These are phyloP conservation scores for Solenopsis invicta DNA, from an alignment of 1,140 invertebrate species.

Conservation along the genomic window DNA sequence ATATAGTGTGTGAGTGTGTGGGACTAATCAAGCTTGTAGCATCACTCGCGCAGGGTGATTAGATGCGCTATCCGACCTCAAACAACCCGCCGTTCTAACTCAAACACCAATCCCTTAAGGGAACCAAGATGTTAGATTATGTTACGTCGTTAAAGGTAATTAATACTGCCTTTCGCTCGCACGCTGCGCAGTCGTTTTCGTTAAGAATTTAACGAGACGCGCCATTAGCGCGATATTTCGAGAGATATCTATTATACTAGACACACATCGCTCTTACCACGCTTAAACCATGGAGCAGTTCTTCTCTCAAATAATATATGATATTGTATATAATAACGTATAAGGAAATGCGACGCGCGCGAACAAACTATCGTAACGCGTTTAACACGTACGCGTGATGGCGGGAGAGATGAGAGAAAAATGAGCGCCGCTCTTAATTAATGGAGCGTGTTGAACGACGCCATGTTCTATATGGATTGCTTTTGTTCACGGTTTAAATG, in stretches of 20 bases:
- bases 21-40: slow-evolving; percentile 72
- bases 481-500: slow-evolving; percentile 64
- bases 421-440: slow-evolving; percentile 47
- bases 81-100: slow-evolving; percentile 70
- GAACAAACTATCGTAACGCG: slow-evolving; percentile 10
- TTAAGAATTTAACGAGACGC: slow-evolving; percentile 34
- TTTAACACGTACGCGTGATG: slow-evolving; percentile 4
- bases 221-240: slow-evolving; percentile 34
- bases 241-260: background rate
- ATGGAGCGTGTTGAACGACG: slow-evolving; percentile 43
- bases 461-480: slow-evolving; percentile 47
- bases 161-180: slow-evolving; percentile 60
- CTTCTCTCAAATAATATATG: too few species aligned
- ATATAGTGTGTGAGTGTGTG: slow-evolving; percentile 45
- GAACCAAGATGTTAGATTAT: slow-evolving; percentile 69
- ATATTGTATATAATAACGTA: background rate
- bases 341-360: slow-evolving; percentile 10
- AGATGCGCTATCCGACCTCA: slow-evolving; percentile 75
- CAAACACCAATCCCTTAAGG: slow-evolving; percentile 61
- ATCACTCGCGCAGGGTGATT: slow-evolving; percentile 74
- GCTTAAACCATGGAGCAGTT: background rate
- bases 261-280: background rate
- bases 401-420: slow-evolving; percentile 11
- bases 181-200: slow-evolving; percentile 21
- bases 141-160: slow-evolving; percentile 65